These are phyloP conservation scores for Tiliacea aurago DNA, from an alignment of 2,888 invertebrate species.

Conservation along the genomic window DNA sequence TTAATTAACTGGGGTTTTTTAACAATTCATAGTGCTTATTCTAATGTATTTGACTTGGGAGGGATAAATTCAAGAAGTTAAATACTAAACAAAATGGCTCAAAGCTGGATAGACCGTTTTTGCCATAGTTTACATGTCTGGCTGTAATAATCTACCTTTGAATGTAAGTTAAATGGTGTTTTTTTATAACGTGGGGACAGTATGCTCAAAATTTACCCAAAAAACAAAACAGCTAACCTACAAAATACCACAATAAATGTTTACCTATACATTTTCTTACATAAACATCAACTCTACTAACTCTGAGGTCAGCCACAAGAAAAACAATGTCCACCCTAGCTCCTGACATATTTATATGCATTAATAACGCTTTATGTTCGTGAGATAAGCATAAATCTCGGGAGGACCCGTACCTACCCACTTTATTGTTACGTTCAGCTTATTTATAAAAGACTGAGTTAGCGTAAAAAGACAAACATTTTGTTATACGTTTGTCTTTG, in stretches of 20 bases:
- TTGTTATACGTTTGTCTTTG: slow-evolving; percentile 14
- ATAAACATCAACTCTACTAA: slow-evolving; percentile 9
- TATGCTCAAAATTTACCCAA: neutral
- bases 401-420: slow-evolving; percentile 80
- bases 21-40: neutral
- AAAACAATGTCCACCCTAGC: slow-evolving; percentile 62
- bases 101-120: neutral
- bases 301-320: slow-evolving; percentile 25
- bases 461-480: slow-evolving; percentile 28
- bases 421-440: slow-evolving; percentile 82
- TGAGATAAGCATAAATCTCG: slow-evolving; percentile 86
- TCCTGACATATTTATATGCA: slow-evolving; percentile 87
- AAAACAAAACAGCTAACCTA: neutral
- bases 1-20: neutral
- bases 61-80: neutral
- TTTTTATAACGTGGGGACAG: neutral
- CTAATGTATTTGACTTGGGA: neutral
- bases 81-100: neutral
- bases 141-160: neutral
- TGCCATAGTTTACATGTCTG: neutral
- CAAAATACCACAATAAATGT: neutral
- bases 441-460: slow-evolving; percentile 77
- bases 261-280: neutral
- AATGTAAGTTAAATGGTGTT: neutral
- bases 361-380: slow-evolving; percentile 85